Conservation (phyloP, 2,113 vertebrate species). For the Mesoclemmys tuberculata region DNA sequence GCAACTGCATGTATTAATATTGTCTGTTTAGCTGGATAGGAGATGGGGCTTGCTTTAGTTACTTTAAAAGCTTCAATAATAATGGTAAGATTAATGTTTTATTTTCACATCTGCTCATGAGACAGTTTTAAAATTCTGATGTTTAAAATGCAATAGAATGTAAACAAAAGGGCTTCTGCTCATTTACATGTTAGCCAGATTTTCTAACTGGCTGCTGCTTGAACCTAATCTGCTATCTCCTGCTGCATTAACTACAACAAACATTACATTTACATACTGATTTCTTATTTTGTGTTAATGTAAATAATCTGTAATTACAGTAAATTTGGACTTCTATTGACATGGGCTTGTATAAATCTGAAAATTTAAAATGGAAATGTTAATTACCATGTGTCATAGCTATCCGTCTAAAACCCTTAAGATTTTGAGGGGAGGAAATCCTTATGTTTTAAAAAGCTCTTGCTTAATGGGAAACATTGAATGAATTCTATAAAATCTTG, state of each 20-base stretch:
- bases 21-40: slow-evolving; percentile 77
- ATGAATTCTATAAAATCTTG: not conserved
- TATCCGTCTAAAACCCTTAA: slow-evolving; percentile 84
- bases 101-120: slow-evolving; percentile 78
- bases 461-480: slow-evolving; percentile 30
- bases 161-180: slow-evolving; percentile 80
- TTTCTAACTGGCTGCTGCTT: slow-evolving; percentile 85
- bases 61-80: slow-evolving; percentile 69
- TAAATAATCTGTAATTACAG: slow-evolving; percentile 99
- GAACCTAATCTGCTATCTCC: slow-evolving; percentile 86
- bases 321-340: slow-evolving; percentile 99
- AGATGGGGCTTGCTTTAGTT: slow-evolving; percentile 75
- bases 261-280: slow-evolving; percentile 99
- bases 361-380: slow-evolving; percentile 96
- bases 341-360: slow-evolving; percentile 96
- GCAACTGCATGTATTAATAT: slow-evolving; percentile 70
- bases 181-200: slow-evolving; percentile 86
- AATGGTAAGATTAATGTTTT: slow-evolving; percentile 79
- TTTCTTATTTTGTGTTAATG: slow-evolving; percentile 99
- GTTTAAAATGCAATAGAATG: slow-evolving; percentile 81
- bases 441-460: slow-evolving; percentile 29
- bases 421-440: slow-evolving; percentile 48
- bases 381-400: slow-evolving; percentile 92
- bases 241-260: slow-evolving; percentile 99
- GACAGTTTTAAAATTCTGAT: slow-evolving; percentile 82